Conservation (phyloP, 2,113 vertebrate genomes). For the Eclectus roratus region DNA sequence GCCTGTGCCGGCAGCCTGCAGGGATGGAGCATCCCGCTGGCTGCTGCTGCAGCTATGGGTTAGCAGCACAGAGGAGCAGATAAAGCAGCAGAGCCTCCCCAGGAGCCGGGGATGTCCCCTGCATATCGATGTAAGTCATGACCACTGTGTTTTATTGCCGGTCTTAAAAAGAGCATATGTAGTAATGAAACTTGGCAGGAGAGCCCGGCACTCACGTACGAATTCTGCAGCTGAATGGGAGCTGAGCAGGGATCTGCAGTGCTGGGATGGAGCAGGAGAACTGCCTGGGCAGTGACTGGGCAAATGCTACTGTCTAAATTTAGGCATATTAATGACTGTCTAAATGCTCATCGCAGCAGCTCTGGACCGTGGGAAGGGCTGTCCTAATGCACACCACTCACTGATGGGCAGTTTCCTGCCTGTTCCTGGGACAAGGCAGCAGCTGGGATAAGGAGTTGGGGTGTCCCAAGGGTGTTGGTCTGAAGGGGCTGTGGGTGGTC, state of each 20-base stretch:
- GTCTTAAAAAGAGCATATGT: not conserved
- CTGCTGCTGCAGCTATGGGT: not conserved
- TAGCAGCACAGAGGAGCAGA: not conserved
- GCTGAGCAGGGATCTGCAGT: not conserved
- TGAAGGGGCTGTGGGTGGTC: not conserved
- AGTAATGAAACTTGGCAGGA: not conserved
- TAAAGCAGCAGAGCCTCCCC: not conserved
- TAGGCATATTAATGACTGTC: not conserved
- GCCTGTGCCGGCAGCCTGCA: not conserved
- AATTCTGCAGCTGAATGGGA: not conserved
- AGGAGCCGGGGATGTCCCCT: not conserved
- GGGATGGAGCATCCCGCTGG: not conserved
- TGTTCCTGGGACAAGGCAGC: not conserved
- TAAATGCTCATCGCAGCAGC: not conserved
- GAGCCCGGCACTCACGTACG: not conserved
- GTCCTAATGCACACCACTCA: rapidly evolving
- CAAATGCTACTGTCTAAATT: not conserved
- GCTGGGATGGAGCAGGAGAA: rapidly evolving
- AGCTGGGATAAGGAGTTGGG: not conserved
- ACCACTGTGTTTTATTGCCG: not conserved
- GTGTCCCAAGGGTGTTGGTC: not conserved
- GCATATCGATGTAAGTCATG: not conserved
- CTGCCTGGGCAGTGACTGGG: not conserved
- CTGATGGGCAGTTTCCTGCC: not conserved
- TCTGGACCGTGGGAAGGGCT: not conserved